phyloP scores from a whole-genome alignment of 2,113 vertebrate genomes.

The Corydoras sp. region DNA sequence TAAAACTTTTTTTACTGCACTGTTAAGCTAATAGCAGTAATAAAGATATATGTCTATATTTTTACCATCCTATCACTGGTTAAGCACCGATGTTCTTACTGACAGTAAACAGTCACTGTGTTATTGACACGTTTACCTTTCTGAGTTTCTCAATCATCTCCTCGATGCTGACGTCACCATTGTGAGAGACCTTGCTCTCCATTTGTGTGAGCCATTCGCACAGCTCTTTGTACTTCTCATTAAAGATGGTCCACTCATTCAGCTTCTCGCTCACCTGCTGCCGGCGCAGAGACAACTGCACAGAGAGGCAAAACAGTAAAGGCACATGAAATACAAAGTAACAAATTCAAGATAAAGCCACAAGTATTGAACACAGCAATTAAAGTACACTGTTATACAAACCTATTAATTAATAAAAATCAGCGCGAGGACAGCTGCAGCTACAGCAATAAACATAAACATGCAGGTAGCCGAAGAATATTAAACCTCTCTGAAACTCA shows the following conservation, averaged over 20 bases:
- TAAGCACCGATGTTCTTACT: background rate
- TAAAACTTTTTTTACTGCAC: too few relatives aligned
- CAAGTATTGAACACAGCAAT: too few relatives aligned
- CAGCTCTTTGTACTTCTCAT: conserved; percentile 88
- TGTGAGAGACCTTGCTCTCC: conserved; percentile 94
- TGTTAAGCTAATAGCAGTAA: too few relatives aligned
- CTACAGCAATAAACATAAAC: too few relatives aligned
- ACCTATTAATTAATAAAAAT: background rate
- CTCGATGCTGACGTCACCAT: conserved; percentile 93
- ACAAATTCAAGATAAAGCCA: background rate
- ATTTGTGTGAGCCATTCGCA: conserved; percentile 95
- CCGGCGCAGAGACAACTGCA: conserved; percentile 79
- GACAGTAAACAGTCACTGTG: background rate
- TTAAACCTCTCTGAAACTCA: background rate
- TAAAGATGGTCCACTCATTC: conserved; percentile 92
- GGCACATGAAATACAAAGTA: background rate
- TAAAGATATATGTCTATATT: too few relatives aligned
- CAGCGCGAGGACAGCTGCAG: too few relatives aligned
- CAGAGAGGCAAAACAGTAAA: conserved; percentile 2
- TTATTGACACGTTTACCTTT: conserved; percentile 70
- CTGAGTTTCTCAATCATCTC: conserved; percentile 96
- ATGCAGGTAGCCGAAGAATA: background rate
- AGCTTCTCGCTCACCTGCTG: conserved; percentile 85
- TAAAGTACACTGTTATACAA: background rate
- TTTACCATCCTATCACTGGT: too few relatives aligned